Evolutionary conservation across 2,888 invertebrate genomes (phyloP).

Genomic region (Pammene fasciana): DNA sequence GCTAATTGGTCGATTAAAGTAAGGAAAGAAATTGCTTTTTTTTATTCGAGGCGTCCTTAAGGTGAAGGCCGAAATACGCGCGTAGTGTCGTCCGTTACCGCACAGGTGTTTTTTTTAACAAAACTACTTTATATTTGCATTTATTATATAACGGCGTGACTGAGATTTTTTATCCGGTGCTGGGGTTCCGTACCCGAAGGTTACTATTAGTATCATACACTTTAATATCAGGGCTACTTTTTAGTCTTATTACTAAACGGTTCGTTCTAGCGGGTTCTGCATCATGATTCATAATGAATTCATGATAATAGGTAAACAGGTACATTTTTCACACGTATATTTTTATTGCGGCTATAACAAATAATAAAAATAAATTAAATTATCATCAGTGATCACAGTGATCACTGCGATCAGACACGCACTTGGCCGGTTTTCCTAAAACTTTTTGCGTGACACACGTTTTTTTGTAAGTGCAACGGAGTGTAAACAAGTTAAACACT

Average conservation of each 20-base stretch:
- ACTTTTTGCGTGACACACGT: conserved; percentile 27
- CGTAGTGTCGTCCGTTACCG: conserved; percentile 19
- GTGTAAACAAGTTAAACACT: conserved; percentile 29
- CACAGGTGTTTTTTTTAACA: conserved; percentile 13
- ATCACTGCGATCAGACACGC: not conserved
- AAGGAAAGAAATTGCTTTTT: conserved; percentile 34
- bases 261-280: too few relatives aligned
- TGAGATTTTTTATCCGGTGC: conserved; percentile 6
- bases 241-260: too few relatives aligned
- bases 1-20: conserved; percentile 25
- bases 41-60: conserved; percentile 30
- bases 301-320: too few relatives aligned
- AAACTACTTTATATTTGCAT: conserved; percentile 19
- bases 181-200: not conserved
- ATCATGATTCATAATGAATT: too few relatives aligned
- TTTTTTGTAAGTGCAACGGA: conserved; percentile 28
- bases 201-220: too few relatives aligned
- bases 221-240: too few relatives aligned
- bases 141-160: conserved; percentile 20
- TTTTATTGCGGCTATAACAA: too few relatives aligned
- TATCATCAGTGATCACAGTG: too few relatives aligned
- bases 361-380: too few relatives aligned
- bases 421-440: not conserved
- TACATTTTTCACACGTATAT: too few relatives aligned
- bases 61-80: conserved; percentile 23